A percentile compares a stretch with the other conserved stretches of the same genome.
phyloP scores from a whole-genome alignment of 2,113 vertebrate species.

The Neolamprologus sp. region DNA sequence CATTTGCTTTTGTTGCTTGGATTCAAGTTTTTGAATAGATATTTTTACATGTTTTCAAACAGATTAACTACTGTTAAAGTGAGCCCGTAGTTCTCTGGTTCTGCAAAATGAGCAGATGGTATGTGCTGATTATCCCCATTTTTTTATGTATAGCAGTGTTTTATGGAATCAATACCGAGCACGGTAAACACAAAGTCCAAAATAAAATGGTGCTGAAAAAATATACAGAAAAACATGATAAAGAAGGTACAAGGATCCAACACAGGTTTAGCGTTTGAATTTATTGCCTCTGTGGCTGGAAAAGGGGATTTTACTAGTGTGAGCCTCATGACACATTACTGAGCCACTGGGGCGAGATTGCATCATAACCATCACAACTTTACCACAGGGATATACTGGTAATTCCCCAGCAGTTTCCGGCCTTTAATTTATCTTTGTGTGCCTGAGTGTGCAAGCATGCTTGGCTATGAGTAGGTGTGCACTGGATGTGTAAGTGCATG shows the following conservation, averaged over 20 bases:
- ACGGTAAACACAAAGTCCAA: not conserved
- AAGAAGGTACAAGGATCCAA: not conserved
- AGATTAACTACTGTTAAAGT: not conserved
- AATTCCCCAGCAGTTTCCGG: not conserved
- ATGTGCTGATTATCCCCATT: not conserved
- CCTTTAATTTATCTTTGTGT: not conserved
- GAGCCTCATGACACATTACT: slow-evolving; percentile 9
- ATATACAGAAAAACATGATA: not conserved
- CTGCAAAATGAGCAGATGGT: not conserved
- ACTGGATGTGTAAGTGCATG: not conserved
- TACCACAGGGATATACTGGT: not conserved
- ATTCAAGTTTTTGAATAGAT: not conserved
- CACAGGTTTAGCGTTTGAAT: not conserved
- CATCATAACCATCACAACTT: not conserved
- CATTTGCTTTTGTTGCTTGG: not conserved
- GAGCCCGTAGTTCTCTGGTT: not conserved
- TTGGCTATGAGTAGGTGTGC: not conserved
- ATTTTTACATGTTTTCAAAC: not conserved
- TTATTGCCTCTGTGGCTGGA: not conserved
- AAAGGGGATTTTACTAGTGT: not conserved
- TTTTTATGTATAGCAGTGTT: not conserved
- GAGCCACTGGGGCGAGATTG: slow-evolving; percentile 17
- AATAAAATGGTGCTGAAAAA: not conserved
- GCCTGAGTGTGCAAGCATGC: not conserved
- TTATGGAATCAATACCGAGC: not conserved